phyloP scores from a whole-genome alignment of 2,888 invertebrate genomes.

The Tortrix viridana region DNA sequence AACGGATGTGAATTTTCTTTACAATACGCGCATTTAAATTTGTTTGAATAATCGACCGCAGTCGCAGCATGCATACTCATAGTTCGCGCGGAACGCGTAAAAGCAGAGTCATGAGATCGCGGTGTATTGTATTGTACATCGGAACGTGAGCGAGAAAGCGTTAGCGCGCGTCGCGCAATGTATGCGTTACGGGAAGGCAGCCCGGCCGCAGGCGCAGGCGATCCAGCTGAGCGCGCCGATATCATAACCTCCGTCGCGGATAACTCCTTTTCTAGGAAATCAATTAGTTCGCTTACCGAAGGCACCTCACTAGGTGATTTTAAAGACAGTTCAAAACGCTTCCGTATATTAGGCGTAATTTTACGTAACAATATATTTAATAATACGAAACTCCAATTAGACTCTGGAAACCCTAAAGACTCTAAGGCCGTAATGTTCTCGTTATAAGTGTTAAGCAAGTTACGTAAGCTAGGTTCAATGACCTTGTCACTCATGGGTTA shows the following conservation, averaged over 20 bases:
- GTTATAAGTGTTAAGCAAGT: constrained; percentile 10
- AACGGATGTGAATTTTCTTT: no score
- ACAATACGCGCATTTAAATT: constrained; percentile 18
- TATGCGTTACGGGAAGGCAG: no score
- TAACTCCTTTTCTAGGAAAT: constrained; percentile 10
- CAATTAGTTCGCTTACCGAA: neutral
- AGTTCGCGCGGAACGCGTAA: constrained; percentile 2
- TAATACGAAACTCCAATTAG: constrained; percentile 18
- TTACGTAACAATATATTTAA: constrained; percentile 18
- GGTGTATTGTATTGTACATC: constrained; percentile 9
- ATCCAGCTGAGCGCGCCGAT: neutral
- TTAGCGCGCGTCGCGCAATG: no score
- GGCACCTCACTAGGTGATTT: constrained; percentile 1
- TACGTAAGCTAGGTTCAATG: constrained; percentile 17
- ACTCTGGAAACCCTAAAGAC: constrained; percentile 18
- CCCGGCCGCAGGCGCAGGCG: constrained; percentile 6
- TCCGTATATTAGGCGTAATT: constrained; percentile 13
- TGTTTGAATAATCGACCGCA: constrained; percentile 6
- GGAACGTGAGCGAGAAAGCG: constrained; percentile 1
- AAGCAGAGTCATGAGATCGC: constrained; percentile 1
- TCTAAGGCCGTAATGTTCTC: constrained; percentile 21
- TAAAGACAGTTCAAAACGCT: constrained; percentile 19
- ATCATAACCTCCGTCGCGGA: constrained; percentile 10
- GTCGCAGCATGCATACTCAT: constrained; percentile 25
- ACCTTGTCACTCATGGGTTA: constrained; percentile 12